A percentile compares a stretch with the other conserved stretches of the same genome.
These are phyloP conservation scores for Leucophenga montana DNA, from an alignment of 2,888 invertebrate species.

Conservation along the genomic window DNA sequence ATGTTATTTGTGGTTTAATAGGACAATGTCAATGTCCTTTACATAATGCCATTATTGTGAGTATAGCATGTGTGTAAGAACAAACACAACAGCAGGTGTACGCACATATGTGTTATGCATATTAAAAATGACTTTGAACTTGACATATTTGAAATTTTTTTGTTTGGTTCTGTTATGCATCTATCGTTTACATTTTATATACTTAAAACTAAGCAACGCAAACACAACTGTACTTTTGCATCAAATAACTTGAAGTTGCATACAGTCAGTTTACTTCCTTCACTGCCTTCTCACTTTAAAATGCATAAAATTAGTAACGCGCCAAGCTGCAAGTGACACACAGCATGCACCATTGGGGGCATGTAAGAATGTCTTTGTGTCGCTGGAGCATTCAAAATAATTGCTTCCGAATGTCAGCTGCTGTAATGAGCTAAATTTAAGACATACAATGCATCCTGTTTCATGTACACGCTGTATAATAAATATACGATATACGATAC, in stretches of 20 bases:
- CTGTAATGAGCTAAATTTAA: slow-evolving; percentile 31
- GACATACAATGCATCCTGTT: slow-evolving; percentile 35
- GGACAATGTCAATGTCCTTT: slow-evolving; percentile 50
- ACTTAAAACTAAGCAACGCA: neutral
- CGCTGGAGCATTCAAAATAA: slow-evolving; percentile 61
- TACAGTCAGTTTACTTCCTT: too few relatives aligned
- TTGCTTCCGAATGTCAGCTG: slow-evolving; percentile 70
- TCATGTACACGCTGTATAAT: too few relatives aligned
- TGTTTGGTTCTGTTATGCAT: too few relatives aligned
- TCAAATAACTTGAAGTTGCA: too few relatives aligned
- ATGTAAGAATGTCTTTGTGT: slow-evolving; percentile 45
- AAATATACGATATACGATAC: too few relatives aligned
- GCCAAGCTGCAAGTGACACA: slow-evolving; percentile 47
- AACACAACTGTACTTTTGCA: slow-evolving; percentile 53
- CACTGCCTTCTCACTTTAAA: neutral
- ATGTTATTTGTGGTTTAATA: slow-evolving; percentile 33
- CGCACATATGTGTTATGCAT: too few relatives aligned
- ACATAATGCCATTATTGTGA: neutral
- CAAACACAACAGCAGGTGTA: neutral
- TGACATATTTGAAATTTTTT: slow-evolving; percentile 7
- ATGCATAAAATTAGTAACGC: slow-evolving; percentile 14
- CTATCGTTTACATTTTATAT: too few relatives aligned
- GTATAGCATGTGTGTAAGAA: neutral
- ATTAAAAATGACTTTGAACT: slow-evolving; percentile 1
- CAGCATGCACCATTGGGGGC: slow-evolving; percentile 36